phyloP scores from a whole-genome alignment of 2,797 vertebrate genomes.

The Neosalanx taihuensis region DNA sequence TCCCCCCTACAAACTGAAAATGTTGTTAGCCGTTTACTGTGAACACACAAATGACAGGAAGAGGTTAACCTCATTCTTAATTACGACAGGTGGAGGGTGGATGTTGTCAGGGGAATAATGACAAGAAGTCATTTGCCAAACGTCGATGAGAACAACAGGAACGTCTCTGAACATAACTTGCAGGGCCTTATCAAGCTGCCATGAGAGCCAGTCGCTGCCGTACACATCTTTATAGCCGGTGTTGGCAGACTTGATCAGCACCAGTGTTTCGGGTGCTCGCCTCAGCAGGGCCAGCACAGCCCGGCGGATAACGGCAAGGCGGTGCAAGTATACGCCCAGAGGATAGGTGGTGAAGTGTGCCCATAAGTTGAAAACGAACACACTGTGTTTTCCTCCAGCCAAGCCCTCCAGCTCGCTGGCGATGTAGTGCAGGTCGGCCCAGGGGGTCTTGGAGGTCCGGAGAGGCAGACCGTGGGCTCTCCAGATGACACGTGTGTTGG shows the following conservation, averaged over 20 bases:
- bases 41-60: conserved; percentile 60
- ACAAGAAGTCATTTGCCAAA: conserved; percentile 65
- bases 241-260: conserved; percentile 61
- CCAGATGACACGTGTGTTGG: conserved; percentile 43
- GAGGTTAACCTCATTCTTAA: conserved; percentile 53
- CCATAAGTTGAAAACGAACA: conserved; percentile 48
- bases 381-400: conserved; percentile 45
- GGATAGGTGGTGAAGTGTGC: conserved; percentile 56
- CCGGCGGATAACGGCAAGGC: conserved; percentile 38
- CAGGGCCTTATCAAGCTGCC: conserved; percentile 55
- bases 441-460: conserved; percentile 31
- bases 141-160: conserved; percentile 53
- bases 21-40: conserved; percentile 12
- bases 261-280: conserved; percentile 32
- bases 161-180: conserved; percentile 45
- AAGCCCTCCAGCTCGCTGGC: conserved; percentile 41
- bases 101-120: conserved; percentile 44
- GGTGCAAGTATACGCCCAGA: conserved; percentile 24
- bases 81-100: conserved; percentile 41
- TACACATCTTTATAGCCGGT: conserved; percentile 60
- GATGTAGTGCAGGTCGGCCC: conserved; percentile 47
- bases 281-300: conserved; percentile 39
- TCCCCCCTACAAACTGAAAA: too few species aligned
- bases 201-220: conserved; percentile 61
- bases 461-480: conserved; percentile 51